These are phyloP conservation scores for Paratilapia polleni DNA, from an alignment of 2,113 vertebrate species.

Conservation along the genomic window DNA sequence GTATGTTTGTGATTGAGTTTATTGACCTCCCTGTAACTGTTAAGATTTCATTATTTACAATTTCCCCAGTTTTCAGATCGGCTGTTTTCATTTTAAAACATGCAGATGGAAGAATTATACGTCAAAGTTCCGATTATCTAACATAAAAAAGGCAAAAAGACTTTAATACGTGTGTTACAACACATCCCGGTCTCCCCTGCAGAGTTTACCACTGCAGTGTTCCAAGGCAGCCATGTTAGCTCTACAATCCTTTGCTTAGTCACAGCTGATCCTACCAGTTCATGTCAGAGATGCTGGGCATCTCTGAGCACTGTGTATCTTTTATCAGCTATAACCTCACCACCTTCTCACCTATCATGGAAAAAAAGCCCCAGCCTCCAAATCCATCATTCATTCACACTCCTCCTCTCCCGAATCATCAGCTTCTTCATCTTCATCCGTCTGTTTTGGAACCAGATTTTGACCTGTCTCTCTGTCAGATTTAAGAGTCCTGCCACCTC, in stretches of 20 bases:
- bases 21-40: constrained; percentile 19
- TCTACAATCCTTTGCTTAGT: constrained; percentile 5
- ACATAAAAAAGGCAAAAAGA: constrained; percentile 12
- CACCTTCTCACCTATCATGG: background rate
- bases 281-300: background rate
- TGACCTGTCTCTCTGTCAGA: constrained; percentile 77
- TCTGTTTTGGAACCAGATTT: constrained; percentile 81
- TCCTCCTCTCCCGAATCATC: constrained; percentile 77
- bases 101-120: constrained; percentile 33
- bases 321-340: constrained; percentile 3
- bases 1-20: constrained; percentile 12
- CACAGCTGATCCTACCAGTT: constrained; percentile 20
- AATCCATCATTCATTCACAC: constrained; percentile 59
- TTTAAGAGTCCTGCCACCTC: constrained; percentile 77
- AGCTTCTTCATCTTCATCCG: constrained; percentile 82
- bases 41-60: constrained; percentile 48
- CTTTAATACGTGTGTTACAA: constrained; percentile 29
- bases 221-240: constrained; percentile 28
- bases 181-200: constrained; percentile 30
- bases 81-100: constrained; percentile 24
- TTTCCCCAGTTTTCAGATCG: background rate
- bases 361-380: background rate
- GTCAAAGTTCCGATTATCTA: background rate
- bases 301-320: constrained; percentile 12
- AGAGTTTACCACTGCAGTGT: constrained; percentile 19